Base-by-base conservation (phyloP, 1,140 invertebrate species). In the Zaprionus kolodkinae region DNA sequence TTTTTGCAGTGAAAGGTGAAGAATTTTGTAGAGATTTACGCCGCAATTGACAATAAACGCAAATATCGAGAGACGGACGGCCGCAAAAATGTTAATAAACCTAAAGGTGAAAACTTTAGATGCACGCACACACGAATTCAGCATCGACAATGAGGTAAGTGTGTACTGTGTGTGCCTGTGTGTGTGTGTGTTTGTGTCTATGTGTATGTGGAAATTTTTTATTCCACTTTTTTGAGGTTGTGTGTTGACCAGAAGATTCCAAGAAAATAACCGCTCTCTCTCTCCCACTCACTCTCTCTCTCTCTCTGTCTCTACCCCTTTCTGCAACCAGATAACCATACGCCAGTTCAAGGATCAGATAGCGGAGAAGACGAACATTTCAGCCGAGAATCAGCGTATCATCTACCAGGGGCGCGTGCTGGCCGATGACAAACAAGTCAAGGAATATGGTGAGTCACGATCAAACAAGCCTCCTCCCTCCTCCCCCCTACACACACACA, bases 371-470 rank as follows among this genome's bases (percentile, higher is more conserved):
- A 95, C 97, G 35, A 95, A 95, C 64, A 96, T 99, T 77, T 93
- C 96, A 36, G 95, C 95, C 30, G 96, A 97, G 65, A 95, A 96
- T 21, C 97, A 99, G 91, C 94, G 98, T 71, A 94, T 99, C 30
- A 99, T 99, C 75, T 99, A 97, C 93, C 98, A 97, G 93, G 98
- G 98, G 11, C 94, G 97, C 92, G 97, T 99, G 63, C 93, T 99
- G 52, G 96, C 96, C 86, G 97, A 99, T 95, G 97, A 97, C n/a
- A 97, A 96, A 79, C 96, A 96, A 91, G 93, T 99, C 30, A 95
- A 94, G 81, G 97, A 98, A 91, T 97, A 97, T 94, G 96, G 97
- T 98, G 94, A 93, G 80, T 89, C 80, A 91, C 17, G 21, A 10
- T 50, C 43, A 38, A 64, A 54, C 62, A 52, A 30, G 9, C 17